Base-by-base conservation (phyloP, 2,888 invertebrate species). In the Sinelater perroti region DNA sequence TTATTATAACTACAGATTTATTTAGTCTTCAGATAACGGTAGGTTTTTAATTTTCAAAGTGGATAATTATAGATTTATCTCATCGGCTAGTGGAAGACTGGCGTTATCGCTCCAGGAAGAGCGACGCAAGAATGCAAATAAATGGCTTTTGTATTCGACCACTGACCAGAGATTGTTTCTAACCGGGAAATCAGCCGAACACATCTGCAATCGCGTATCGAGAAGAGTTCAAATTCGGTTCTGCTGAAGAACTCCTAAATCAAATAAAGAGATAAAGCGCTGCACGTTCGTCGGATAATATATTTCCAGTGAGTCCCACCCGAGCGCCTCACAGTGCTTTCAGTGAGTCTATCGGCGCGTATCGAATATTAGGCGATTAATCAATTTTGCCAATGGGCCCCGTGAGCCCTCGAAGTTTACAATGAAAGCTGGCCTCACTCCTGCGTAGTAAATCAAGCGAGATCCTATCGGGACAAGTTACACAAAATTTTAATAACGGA, bases 381-480 rank as follows among this genome's bases (percentile, higher is more conserved):
- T 46, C 46, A 46, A 46, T 46, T 46, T 46, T 20, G 46, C n/a
- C 46, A 46, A 46, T 46, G 21, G 28, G 33, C 31, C 33, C 46
- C 20, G 33, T 30, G 17, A 8, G 33, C 21, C 18, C 20, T 31
- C 33, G 18, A 31, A 46, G 33, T 46, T 30, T 18, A 46, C 31
- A 46, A 31, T 46, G 46, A 30, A 33, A 46, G 20, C 13, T 46
- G 30, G 13, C 20, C 46, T 33, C 20, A 30, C 30, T 46, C 31
- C 31, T 46, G 21, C 46, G 20, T 30, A 31, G 46, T 46, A 46
- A 46, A 46, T 46, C 46, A 46, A 46, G 33, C 5, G 13, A 46
- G 46, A 46, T 46, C 20, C 33, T 31, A 46, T 46, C 46, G 20
- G 30, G 20, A 46, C 31, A 33, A 30, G 30, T 31, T 46, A 31